Conservation (phyloP, 2,797 vertebrate genomes). For the Epinephelus awoara region DNA sequence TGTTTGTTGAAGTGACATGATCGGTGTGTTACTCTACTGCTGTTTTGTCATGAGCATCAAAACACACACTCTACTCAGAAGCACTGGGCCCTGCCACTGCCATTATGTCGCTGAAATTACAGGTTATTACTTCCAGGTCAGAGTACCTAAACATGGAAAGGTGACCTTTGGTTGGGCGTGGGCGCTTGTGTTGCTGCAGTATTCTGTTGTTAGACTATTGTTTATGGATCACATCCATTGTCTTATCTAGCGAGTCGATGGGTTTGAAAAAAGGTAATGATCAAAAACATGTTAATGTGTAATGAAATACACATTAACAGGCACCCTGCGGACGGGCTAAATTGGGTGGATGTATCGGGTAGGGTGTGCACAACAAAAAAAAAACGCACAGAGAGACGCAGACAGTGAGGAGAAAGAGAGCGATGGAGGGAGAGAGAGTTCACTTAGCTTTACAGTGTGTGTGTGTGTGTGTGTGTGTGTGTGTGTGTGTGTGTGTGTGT, state of each 20-base stretch:
- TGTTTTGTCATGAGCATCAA: constrained; percentile 28
- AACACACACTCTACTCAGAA: constrained; percentile 37
- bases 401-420: constrained; percentile 37
- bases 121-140: constrained; percentile 78
- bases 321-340: constrained; percentile 21
- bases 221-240: constrained; percentile 53
- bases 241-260: constrained; percentile 29
- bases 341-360: constrained; percentile 23
- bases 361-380: constrained; percentile 41
- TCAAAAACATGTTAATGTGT: constrained; percentile 45
- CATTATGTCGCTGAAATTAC: constrained; percentile 63
- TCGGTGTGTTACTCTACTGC: constrained; percentile 28
- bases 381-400: constrained; percentile 28
- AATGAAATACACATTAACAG: constrained; percentile 44
- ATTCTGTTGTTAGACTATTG: constrained; percentile 23
- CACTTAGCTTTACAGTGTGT: constrained; percentile 62
- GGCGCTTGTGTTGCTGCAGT: constrained; percentile 39
- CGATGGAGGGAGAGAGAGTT: constrained; percentile 33
- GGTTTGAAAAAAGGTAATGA: constrained; percentile 42
- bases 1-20: constrained; percentile 55
- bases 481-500: constrained; percentile 43
- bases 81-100: constrained; percentile 34
- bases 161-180: constrained; percentile 70
- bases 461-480: constrained; percentile 40
- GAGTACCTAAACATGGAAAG: constrained; percentile 63